Evolutionary conservation across 2,113 vertebrate genomes (phyloP).

Genomic region (Saguinus imperator): DNA sequence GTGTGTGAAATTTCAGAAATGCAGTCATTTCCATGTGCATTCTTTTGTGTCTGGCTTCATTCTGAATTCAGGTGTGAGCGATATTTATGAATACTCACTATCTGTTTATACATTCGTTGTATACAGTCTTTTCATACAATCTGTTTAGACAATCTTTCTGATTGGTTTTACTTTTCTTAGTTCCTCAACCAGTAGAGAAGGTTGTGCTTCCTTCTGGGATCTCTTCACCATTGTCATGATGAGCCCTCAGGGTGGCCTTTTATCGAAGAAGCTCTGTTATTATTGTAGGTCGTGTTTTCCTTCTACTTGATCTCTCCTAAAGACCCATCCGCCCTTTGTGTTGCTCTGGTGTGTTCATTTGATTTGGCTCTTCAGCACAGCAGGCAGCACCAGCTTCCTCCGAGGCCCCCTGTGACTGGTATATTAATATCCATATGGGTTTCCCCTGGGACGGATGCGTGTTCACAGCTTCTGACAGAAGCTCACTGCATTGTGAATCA

Average conservation of each 20-base stretch:
- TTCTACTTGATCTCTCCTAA: not conserved
- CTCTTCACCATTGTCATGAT: not conserved
- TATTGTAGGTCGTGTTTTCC: not conserved
- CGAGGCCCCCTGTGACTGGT: not conserved
- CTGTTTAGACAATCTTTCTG: not conserved
- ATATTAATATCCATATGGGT: conserved; percentile 31
- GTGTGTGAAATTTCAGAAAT: not conserved
- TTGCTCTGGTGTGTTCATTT: conserved; percentile 26
- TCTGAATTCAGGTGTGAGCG: not conserved
- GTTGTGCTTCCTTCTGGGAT: not conserved
- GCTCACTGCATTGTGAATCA: not conserved
- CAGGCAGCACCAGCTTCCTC: conserved; percentile 7
- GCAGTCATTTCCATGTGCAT: not conserved
- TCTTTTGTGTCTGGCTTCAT: not conserved
- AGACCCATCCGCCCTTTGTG: not conserved
- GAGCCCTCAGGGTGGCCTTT: not conserved
- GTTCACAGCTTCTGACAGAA: conserved; percentile 42
- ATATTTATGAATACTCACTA: not conserved
- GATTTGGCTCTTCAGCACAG: not conserved
- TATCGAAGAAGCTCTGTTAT: not conserved
- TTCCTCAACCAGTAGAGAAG: not conserved
- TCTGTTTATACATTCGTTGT: not conserved
- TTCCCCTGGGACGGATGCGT: conserved; percentile 13
- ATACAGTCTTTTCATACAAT: too few species aligned
- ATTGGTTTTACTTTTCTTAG: not conserved